Base-by-base conservation (phyloP, 2,113 vertebrate species). In the Neodon shergylaensis region DNA sequence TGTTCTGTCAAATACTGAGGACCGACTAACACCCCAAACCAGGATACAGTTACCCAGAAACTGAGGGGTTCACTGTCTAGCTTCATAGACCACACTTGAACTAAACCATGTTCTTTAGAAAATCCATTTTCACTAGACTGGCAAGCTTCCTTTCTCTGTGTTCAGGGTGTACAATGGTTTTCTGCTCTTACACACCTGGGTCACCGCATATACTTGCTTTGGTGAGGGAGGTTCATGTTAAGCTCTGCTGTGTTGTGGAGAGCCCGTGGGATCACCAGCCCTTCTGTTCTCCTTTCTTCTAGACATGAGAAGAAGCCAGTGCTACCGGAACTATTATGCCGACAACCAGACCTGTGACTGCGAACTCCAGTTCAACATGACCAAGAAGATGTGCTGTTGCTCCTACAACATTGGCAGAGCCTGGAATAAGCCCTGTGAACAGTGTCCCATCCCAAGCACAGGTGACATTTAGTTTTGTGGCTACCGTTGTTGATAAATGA, bases 341-440 rank as follows among this genome's bases (percentile, higher is more conserved):
- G 99, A 99, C 97, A 99, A 99, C 92, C 97, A 99, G 93, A 99
- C 99, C 8, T 99, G 99, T 83, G 99, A 99, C 8, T 99, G 99
- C 79, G 99, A 99, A 77, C 99, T 99, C 76, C 98, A 99, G 81
- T 99, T 99, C 95, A 99, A 99, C 94, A 99, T 99, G 99, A 99
- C 99, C 94, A 99, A 99, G 98, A 99, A 99, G 98, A 99, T 99
- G 99, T 99, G 99, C 97, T 99, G 99, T 96, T 99, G 99, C 96
- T 99, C 99, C 77, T 99, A 99, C 97, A 99, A 99, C 98, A 99
- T 99, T 2, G 99, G 99, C 33, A 98, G 99, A 66, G 99, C 99
- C 0, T 99, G 99, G 99, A 99, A 99, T 66, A 99, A 99, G 82
- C 99, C 99, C 24, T 99, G 99, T 95, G 99, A 99, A 39, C 99